Percentiles rank a stretch among this genome's conserved stretches.
Evolutionary conservation across 2,797 vertebrate genomes (phyloP).

Genomic region (Carcharodon carcharias): DNA sequence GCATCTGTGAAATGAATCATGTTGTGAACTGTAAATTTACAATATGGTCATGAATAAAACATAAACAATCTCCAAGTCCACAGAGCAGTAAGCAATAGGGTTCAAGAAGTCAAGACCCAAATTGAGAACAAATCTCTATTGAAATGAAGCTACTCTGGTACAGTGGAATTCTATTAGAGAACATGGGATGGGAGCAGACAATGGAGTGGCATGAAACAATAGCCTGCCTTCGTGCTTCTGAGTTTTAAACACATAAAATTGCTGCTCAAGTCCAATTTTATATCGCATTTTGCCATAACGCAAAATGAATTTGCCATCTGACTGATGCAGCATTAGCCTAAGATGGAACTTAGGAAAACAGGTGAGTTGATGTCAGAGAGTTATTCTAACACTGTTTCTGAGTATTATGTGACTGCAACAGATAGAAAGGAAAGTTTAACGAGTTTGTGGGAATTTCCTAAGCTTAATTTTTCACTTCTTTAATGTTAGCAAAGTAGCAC

Average conservation of each 20-base stretch:
- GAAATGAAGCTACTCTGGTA: not conserved
- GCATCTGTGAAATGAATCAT: not conserved
- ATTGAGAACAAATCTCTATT: not conserved
- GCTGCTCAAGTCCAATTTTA: not conserved
- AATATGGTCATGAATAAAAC: not conserved
- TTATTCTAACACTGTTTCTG: not conserved
- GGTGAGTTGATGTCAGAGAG: not conserved
- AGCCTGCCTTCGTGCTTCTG: not conserved
- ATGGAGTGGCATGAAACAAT: not conserved
- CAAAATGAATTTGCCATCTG: not conserved
- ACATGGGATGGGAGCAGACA: not conserved
- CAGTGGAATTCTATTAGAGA: not conserved
- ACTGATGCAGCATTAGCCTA: not conserved
- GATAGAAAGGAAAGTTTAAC: not conserved
- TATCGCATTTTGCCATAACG: not conserved
- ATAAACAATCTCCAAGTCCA: not conserved
- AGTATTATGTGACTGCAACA: not conserved
- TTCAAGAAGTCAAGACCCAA: not conserved
- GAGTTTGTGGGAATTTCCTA: not conserved
- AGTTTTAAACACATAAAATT: not conserved
- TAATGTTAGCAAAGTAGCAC: not conserved
- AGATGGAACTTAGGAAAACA: no score
- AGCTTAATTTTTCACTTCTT: not conserved
- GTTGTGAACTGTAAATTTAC: slow-evolving; percentile 4
- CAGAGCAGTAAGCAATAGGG: not conserved